Evolutionary conservation across 2,888 invertebrate species (phyloP).

Genomic region (Isotomurus palustris): DNA sequence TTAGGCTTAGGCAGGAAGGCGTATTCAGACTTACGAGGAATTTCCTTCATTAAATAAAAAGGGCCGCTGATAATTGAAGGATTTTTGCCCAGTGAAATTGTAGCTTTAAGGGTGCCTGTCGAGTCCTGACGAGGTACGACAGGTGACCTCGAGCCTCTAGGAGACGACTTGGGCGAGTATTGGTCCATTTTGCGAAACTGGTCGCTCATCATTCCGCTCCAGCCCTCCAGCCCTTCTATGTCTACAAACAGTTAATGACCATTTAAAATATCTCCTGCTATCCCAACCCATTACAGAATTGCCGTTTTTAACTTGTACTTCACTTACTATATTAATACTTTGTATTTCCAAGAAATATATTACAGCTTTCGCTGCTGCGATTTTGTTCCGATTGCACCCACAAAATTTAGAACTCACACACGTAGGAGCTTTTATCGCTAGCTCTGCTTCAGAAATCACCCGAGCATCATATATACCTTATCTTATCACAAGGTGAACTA

Average conservation of each 20-base stretch:
- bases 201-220: conserved; percentile 69
- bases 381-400: too few relatives aligned
- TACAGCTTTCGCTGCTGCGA: too few relatives aligned
- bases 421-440: too few relatives aligned
- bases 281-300: not conserved
- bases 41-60: conserved; percentile 96
- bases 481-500: too few relatives aligned
- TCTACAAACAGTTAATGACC: too few relatives aligned
- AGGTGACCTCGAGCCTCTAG: conserved; percentile 87
- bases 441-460: too few relatives aligned
- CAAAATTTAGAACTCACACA: too few relatives aligned
- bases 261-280: not conserved
- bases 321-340: not conserved
- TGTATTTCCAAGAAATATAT: too few relatives aligned
- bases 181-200: conserved; percentile 85
- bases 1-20: too few relatives aligned
- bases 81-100: conserved; percentile 93
- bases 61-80: conserved; percentile 96
- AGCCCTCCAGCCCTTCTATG: too few relatives aligned
- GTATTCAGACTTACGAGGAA: conserved; percentile 68
- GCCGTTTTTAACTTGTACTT: not conserved
- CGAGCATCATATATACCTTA: too few relatives aligned
- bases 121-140: conserved; percentile 95
- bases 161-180: conserved; percentile 92
- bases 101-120: conserved; percentile 94